Base-by-base conservation (phyloP, 2,113 vertebrate genomes). In the Eidolon helvum region DNA sequence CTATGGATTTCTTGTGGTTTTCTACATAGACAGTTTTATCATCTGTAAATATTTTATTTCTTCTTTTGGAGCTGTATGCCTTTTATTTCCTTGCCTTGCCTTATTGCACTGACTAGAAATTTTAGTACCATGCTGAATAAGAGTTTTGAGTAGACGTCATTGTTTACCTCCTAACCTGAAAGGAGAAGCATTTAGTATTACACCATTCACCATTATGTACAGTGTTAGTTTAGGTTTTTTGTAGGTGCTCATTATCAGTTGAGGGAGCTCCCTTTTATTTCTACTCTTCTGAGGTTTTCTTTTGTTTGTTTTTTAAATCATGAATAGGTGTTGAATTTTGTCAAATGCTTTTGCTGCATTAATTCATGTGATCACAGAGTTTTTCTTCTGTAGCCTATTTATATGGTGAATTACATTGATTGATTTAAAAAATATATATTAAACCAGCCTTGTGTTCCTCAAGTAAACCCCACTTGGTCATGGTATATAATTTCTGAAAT, bases 41-140 rank as follows among this genome's bases (percentile, higher is more conserved):
- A 89, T 78, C 21, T 72, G 19, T 66, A 80, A 91, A 28, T 50
- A 63, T 83, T 94, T 82, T 89, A 40, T 95, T 92, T 66, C 38
- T 69, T 77, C 59, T 53, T 89, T 35, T 35, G 53, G 28, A 66
- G 50, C 9, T 59, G 1, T 48, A 2, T 82, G 22, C 9, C 24
- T 92, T 87, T 77, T 84, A 48, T 92, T 92, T 84, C 53, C 43
- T 80, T 90, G 59, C 84, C 33, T 66, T 80, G 26, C 65, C 43
- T 84, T 68, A 68, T 21, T 75, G 66, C 5, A 61, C n/a, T 79
- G 30, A 57, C 66, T 79, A 82, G 71, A 92, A 77, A 77, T 88
- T 83, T 30, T 24, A 15, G 26, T 21, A 45, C 11, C 66, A 0
- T 61, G 71, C 80, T 38, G 40, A 86, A 40, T 85, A 28, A 69